phyloP scores from a whole-genome alignment of 2,113 vertebrate species.

The Pampusana beccarii region DNA sequence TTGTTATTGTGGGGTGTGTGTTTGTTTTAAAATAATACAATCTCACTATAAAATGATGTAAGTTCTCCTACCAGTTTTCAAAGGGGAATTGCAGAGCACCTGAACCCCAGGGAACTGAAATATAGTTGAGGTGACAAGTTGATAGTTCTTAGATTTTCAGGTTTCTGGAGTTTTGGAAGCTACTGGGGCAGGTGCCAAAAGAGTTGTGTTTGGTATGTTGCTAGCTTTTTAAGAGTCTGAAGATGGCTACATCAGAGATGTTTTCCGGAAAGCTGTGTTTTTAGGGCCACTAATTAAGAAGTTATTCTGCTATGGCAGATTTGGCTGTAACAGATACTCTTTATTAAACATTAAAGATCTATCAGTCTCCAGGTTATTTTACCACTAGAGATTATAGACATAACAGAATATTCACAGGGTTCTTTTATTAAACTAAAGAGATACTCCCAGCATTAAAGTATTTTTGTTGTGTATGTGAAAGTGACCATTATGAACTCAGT shows the following conservation, averaged over 20 bases:
- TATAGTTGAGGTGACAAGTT: not conserved
- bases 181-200: not conserved
- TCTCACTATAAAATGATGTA: not conserved
- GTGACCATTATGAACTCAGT: not conserved
- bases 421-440: not conserved
- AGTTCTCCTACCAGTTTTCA: not conserved
- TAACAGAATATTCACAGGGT: not conserved
- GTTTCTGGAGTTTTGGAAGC: slow-evolving; percentile 5
- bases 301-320: slow-evolving; percentile 2
- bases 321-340: slow-evolving; percentile 13
- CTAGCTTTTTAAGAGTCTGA: not conserved
- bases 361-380: slow-evolving; percentile 48
- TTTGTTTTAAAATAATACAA: too few relatives aligned
- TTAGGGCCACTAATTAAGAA: slow-evolving; percentile 52
- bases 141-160: not conserved
- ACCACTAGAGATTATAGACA: slow-evolving; percentile 6
- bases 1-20: too few relatives aligned
- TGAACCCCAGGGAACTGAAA: not conserved
- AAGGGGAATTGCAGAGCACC: not conserved
- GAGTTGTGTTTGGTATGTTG: not conserved
- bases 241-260: not conserved
- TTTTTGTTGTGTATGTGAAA: not conserved
- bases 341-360: slow-evolving; percentile 20
- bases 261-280: slow-evolving; percentile 35
- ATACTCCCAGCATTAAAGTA: not conserved